Evolutionary conservation across 2,113 vertebrate species (phyloP), one percentile per base, ranked within the genome.

Genomic region (Ctenodactylus gundi): DNA sequence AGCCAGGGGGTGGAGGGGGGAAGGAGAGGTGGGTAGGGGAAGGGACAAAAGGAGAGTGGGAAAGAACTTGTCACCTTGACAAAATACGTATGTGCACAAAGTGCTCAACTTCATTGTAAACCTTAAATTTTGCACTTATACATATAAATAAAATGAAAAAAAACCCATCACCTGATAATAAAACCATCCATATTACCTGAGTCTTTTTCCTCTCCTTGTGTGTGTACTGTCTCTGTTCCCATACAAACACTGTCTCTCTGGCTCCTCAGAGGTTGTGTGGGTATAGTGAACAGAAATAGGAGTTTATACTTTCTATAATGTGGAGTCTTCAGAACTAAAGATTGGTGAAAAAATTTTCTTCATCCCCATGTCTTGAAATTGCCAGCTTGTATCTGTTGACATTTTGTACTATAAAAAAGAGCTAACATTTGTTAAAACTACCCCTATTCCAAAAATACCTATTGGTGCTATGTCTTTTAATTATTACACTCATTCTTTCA

Each of bases 221-320:
- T 55, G 31, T 29, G 10, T 1, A 4, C n/a, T 86, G 39, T 85
- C 77, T 90, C 57, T 14, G 53, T 27, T 8, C 5, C 3, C 46
- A 2, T 25, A 7, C 36, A 18, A 83, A 89, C 4, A 25, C 11
- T 64, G 46, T 64, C 25, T 96, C 2, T 44, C 36, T 44, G 21
- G 64, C 27, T 93, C 34, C 15, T 86, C 78, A 58, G 62, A 86
- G 13, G 64, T 11, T 41, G 10, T 78, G 75, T 41, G 7, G 21
- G 7, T 39, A 11, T 44, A 7, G 20, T 49, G 36, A 36, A 1
- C 20, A 62, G 15, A 49, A 73, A 51, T 53, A 8, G 51, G 83
- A 75, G 75, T 91, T 95, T 95, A n/a, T 93, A 21, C 34, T 87
- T 88, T 64, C 31, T 84, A 4, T 49, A 67, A 62, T 58, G 0